These are phyloP conservation scores for Ictalurus furcatus DNA, from an alignment of 2,113 vertebrate species.

Conservation along the genomic window DNA sequence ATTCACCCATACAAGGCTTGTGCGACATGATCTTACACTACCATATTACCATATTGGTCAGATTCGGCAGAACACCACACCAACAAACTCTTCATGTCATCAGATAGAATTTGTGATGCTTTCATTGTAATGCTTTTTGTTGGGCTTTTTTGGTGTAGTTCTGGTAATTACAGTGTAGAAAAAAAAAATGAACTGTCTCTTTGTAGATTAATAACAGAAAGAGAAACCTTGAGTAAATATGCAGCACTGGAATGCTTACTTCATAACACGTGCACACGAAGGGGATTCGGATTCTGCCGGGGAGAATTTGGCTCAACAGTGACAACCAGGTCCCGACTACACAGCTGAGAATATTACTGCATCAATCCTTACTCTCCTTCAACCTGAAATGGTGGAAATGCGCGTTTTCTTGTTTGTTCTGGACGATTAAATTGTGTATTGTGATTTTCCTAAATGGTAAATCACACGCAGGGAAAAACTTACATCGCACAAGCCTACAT, in stretches of 20 bases:
- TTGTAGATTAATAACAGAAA: neutral
- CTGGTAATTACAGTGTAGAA: neutral
- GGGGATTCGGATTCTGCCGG: neutral
- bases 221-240: neutral
- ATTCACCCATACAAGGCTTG: neutral
- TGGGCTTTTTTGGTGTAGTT: neutral
- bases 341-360: neutral
- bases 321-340: neutral
- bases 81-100: neutral
- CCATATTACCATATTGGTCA: neutral
- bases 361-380: neutral
- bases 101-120: neutral
- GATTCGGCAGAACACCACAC: neutral
- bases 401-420: neutral
- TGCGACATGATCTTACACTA: neutral
- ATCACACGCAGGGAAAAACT: neutral
- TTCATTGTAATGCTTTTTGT: neutral
- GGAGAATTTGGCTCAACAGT: neutral
- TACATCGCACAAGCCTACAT: neutral
- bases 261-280: neutral
- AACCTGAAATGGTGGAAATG: neutral
- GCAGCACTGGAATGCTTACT: neutral
- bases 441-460: neutral
- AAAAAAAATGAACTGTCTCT: neutral
- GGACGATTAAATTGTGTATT: neutral